phyloP scores from a whole-genome alignment of 2,888 invertebrate species.

The Argynnis bischoffii region DNA sequence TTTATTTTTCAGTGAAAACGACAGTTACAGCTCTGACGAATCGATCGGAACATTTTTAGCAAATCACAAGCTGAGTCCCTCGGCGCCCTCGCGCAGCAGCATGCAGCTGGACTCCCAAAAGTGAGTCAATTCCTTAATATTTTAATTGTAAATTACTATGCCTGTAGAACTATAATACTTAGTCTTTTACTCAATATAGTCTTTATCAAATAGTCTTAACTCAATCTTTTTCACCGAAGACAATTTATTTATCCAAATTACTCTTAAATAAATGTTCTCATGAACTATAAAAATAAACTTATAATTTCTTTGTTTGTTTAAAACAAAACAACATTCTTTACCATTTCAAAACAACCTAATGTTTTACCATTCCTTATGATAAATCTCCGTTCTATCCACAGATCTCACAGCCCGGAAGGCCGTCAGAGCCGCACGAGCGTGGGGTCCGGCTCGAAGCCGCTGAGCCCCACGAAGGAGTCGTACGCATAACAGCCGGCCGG shows the following conservation, averaged over 20 bases:
- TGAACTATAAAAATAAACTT: no score
- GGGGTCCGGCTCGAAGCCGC: constrained; percentile 62
- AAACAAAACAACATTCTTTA: not conserved
- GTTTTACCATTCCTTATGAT: not conserved
- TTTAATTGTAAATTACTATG: not conserved
- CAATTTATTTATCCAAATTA: no score
- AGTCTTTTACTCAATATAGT: no score
- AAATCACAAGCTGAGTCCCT: constrained; percentile 82
- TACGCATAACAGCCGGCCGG: constrained; percentile 71
- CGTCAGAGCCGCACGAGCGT: constrained; percentile 68
- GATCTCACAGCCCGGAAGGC: constrained; percentile 71
- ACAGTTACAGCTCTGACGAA: constrained; percentile 86
- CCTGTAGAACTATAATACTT: not conserved
- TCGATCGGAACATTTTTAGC: constrained; percentile 85
- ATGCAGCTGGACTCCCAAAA: constrained; percentile 73
- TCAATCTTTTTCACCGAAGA: no score
- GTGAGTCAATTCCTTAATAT: constrained; percentile 48
- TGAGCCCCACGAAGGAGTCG: constrained; percentile 69
- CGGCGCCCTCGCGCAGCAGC: constrained; percentile 67
- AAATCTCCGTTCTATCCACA: constrained; percentile 39
- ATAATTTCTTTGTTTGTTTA: not conserved
- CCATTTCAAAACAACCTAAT: no score
- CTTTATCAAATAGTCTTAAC: no score
- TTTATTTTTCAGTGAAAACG: constrained; percentile 77
- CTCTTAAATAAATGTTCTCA: no score